Evolutionary conservation across 2,888 invertebrate genomes (phyloP), one percentile per base, ranked within the genome.

Genomic region (Melanophora roralis): DNA sequence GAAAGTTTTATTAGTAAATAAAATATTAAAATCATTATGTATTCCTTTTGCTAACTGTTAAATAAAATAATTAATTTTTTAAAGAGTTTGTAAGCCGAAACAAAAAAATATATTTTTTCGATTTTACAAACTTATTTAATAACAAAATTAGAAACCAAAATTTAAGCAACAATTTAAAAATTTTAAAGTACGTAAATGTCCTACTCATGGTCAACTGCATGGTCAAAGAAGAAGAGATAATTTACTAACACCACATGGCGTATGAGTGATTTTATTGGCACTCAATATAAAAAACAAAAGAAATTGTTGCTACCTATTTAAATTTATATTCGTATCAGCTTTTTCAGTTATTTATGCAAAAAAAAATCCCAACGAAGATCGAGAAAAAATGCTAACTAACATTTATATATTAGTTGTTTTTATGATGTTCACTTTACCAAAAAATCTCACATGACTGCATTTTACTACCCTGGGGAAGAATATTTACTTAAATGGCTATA

Each of bases 181-280:
- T n/a, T n/a, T n/a, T n/a, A n/a, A n/a, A n/a, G n/a, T n/a, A n/a
- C n/a, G n/a, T n/a, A n/a, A n/a, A n/a, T n/a, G n/a, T n/a, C n/a
- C n/a, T n/a, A n/a, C n/a, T n/a, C n/a, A n/a, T n/a, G n/a, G n/a
- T n/a, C n/a, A n/a, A n/a, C n/a, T n/a, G n/a, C n/a, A n/a, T n/a
- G n/a, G n/a, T n/a, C n/a, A n/a, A n/a, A n/a, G n/a, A n/a, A n/a
- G n/a, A n/a, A n/a, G n/a, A 73, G 16, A 65, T 67, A 67, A 74
- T 57, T 73, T 57, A 53, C 64, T 68, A 59, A 23, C 38, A 76
- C 68, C 68, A 59, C 80, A 80, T 76, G 75, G 62, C 67, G 67
- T 76, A 62, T 72, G 76, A 80, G 72, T 76, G 80, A 80, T 76
- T 73, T 76, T 67, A 64, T 76, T 80, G 76, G 67, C 62, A 75